These are phyloP conservation scores for Drosophila diplacantha DNA, from an alignment of 2,888 invertebrate species.

Conservation along the genomic window DNA sequence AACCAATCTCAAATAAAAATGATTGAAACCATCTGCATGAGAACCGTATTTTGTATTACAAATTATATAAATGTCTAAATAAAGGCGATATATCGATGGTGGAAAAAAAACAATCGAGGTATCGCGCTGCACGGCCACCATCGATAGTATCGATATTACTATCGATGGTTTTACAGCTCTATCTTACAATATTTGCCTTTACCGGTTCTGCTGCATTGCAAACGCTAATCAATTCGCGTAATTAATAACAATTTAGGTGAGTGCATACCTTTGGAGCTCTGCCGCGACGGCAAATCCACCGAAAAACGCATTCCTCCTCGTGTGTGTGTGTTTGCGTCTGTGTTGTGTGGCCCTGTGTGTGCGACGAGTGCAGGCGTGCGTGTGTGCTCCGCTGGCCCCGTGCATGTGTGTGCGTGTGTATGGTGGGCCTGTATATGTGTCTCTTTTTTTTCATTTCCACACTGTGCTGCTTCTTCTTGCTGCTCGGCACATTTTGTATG, in stretches of 20 bases:
- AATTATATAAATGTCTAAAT: too few species aligned
- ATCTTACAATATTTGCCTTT: constrained; percentile 43
- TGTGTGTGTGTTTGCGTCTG: constrained; percentile 10
- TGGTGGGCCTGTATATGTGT: constrained; percentile 38
- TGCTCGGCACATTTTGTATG: constrained; percentile 71
- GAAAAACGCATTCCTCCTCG: constrained; percentile 8
- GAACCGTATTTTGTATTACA: too few species aligned
- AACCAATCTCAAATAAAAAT: too few species aligned
- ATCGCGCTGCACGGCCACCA: too few species aligned
- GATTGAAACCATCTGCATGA: too few species aligned
- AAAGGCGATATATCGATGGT: too few species aligned
- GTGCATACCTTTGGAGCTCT: constrained; percentile 14
- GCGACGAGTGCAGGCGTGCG: constrained; percentile 12
- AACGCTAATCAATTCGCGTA: constrained; percentile 35
- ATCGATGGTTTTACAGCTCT: too few species aligned
- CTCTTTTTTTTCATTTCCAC: constrained; percentile 39
- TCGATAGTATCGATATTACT: too few species aligned
- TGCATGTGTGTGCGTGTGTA: constrained; percentile 18
- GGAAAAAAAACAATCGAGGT: too few species aligned
- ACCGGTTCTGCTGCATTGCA: constrained; percentile 41
- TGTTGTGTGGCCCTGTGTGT: constrained; percentile 17
- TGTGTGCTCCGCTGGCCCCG: constrained; percentile 7
- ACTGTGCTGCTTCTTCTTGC: constrained; percentile 62
- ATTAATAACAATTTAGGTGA: constrained; percentile 39
- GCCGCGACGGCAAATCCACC: constrained; percentile 3